phyloP scores from a whole-genome alignment of 2,113 vertebrate genomes.

The Ptilonorhynchus violaceus region DNA sequence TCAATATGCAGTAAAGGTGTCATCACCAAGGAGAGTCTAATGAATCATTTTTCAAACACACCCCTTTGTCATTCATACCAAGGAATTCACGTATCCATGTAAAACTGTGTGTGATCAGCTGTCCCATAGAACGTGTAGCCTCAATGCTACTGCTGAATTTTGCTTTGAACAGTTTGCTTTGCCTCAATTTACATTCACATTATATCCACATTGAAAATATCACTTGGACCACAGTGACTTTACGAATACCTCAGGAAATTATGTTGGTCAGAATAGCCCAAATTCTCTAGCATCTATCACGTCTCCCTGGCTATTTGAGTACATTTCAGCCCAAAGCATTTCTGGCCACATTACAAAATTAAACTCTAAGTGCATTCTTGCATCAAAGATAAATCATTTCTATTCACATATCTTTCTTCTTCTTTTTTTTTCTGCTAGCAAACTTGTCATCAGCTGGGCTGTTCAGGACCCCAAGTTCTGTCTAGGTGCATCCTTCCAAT shows the following conservation, averaged over 20 bases:
- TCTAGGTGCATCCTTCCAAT: background rate
- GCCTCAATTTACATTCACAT: background rate
- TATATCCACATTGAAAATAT: background rate
- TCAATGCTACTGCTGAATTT: background rate
- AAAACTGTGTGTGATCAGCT: background rate
- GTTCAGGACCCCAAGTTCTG: background rate
- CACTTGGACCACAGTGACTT: background rate
- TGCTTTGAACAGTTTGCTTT: background rate
- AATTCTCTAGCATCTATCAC: background rate
- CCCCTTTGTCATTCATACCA: background rate
- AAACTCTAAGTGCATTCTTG: background rate
- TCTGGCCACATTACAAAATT: accelerated
- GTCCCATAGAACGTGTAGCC: background rate
- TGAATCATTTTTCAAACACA: background rate
- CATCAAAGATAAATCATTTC: background rate
- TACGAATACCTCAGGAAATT: background rate
- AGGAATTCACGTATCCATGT: background rate
- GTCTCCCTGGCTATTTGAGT: background rate
- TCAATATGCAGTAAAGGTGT: background rate
- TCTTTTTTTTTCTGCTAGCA: background rate
- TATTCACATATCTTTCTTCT: background rate
- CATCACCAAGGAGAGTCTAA: background rate
- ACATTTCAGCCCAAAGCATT: background rate
- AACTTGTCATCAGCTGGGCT: background rate
- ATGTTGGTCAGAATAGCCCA: background rate